Evolutionary conservation across 2,113 vertebrate species (phyloP).

Genomic region (Lethenteron reissneri): DNA sequence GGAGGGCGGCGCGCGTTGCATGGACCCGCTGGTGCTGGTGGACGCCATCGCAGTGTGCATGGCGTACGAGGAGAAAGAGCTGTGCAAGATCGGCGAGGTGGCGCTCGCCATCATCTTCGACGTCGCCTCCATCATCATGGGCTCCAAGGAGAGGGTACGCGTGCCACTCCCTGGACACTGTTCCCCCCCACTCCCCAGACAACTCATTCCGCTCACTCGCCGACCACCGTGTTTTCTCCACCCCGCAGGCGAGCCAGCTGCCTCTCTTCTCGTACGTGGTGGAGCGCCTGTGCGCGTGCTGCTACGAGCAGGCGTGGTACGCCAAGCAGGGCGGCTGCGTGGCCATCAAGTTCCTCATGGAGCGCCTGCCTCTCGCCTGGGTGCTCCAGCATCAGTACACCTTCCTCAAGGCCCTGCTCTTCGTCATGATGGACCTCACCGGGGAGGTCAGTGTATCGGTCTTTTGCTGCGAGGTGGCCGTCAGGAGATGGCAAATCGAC

Average conservation of each 20-base stretch:
- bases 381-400: conserved; percentile 97
- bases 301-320: conserved; percentile 96
- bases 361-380: conserved; percentile 87
- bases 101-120: conserved; percentile 90
- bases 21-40: conserved; percentile 90
- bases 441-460: conserved; percentile 43
- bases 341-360: conserved; percentile 98
- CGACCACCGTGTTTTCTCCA: conserved; percentile 7
- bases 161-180: not conserved
- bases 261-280: conserved; percentile 93
- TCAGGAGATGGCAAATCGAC: too few relatives aligned
- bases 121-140: conserved; percentile 88
- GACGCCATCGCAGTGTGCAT: conserved; percentile 97
- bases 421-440: conserved; percentile 98
- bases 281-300: conserved; percentile 83
- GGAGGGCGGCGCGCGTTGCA: conserved; percentile 87
- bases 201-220: too few relatives aligned
- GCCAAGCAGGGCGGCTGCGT: conserved; percentile 89
- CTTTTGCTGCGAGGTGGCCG: too few relatives aligned
- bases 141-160: conserved; percentile 81
- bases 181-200: too few relatives aligned
- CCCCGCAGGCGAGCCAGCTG: conserved; percentile 63
- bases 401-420: conserved; percentile 85
- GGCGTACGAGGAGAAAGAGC: conserved; percentile 95
- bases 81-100: conserved; percentile 95